Conservation (phyloP, 2,113 vertebrate genomes). For the Pholis gunnellus region DNA sequence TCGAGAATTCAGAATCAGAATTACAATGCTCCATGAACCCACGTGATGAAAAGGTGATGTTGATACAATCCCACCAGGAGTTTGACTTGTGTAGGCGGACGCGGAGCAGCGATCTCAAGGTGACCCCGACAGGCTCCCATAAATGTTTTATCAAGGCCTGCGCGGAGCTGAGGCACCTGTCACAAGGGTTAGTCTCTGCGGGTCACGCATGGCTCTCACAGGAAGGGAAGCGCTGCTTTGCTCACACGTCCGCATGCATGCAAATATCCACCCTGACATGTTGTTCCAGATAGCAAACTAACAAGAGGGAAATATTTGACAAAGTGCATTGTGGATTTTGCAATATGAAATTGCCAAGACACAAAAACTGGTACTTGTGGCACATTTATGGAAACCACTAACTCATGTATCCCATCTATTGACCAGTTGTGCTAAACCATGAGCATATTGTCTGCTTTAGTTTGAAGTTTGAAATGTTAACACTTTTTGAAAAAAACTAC, state of each 20-base stretch:
- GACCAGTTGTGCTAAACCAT: too few species aligned
- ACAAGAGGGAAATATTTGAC: not conserved
- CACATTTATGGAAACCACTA: too few species aligned
- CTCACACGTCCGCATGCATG: constrained; percentile 6
- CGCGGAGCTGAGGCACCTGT: constrained; percentile 40
- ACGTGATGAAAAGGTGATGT: constrained; percentile 60
- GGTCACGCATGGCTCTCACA: constrained; percentile 33
- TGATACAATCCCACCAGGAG: constrained; percentile 59
- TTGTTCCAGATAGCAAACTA: constrained; percentile 1
- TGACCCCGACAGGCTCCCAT: constrained; percentile 59
- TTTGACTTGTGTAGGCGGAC: constrained; percentile 8
- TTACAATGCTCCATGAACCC: constrained; percentile 38
- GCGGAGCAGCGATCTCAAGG: constrained; percentile 59
- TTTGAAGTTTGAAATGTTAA: too few species aligned
- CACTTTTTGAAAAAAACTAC: too few species aligned
- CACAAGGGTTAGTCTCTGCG: constrained; percentile 43
- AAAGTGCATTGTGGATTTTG: not conserved
- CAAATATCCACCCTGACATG: constrained; percentile 14
- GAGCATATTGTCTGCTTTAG: too few species aligned
- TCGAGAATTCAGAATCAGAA: constrained; percentile 30
- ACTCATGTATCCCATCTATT: too few species aligned
- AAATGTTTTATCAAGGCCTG: constrained; percentile 72
- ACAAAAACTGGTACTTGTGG: too few species aligned
- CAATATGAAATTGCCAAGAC: not conserved
- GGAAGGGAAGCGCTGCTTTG: constrained; percentile 8